Evolutionary conservation across 2,797 vertebrate species (phyloP), one percentile per base, ranked within the genome.

Genomic region (Etheostoma nigrum): DNA sequence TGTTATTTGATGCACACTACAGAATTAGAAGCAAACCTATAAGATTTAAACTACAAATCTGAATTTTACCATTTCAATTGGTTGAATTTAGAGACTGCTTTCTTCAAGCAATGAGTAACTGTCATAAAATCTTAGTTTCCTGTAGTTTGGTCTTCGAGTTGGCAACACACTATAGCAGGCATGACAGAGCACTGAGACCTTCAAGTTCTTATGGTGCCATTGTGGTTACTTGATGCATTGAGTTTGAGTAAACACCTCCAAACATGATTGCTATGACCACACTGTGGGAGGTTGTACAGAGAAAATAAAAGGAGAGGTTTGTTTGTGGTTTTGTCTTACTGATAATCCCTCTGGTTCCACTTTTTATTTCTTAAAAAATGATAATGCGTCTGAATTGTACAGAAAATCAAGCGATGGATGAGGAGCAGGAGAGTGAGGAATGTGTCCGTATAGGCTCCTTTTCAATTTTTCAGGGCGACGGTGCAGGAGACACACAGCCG

Each of bases 391-490:
- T 87, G 71, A 40, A 40, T 55, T 79, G 65, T 79, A 68, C 67
- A 57, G 55, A 14, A 51, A 76, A 86, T 84, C 60, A 81, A 87
- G 78, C 67, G 36, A 67, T n/a, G 53, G 72, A 69, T 63, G 60
- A 74, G 71, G 71, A 85, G 66, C 42, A 52, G 63, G 77, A 57
- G 61, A 67, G 54, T 47, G 77, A 76, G 67, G 27, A 75, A 85
- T 76, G 83, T 30, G 52, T 78, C 30, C 47, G 77, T 53, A 82
- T 69, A 23, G 76, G 67, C 59, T 70, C 62, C 69, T 91, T 86
- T 90, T 72, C 36, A 40, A 77, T 82, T 90, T 86, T 78, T 78
- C 76, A 49, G 68, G 82, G 89, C 92, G 75, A 78, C 21, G 62
- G 79, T 67, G 16, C 69, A 68, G 49, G 82, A 84, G 91, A 91